phyloP scores from a whole-genome alignment of 2,888 invertebrate species.

The Machimus rusticus region DNA sequence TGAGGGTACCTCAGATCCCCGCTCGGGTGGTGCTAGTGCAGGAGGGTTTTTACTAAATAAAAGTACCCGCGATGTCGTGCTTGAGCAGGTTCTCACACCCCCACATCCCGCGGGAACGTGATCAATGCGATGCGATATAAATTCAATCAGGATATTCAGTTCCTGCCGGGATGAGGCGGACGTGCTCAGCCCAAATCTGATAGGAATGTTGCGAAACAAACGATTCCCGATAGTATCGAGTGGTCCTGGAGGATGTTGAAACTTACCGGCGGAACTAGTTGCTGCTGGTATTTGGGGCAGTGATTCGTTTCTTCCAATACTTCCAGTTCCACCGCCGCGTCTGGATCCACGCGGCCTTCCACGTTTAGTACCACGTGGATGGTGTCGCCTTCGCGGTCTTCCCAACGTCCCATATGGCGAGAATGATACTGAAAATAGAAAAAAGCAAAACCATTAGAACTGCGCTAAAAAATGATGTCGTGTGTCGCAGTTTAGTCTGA shows the following conservation, averaged over 20 bases:
- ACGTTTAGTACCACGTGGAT: slow-evolving; percentile 70
- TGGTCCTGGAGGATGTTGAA: slow-evolving; percentile 26
- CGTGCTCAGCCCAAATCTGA: slow-evolving; percentile 13
- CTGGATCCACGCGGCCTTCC: slow-evolving; percentile 79
- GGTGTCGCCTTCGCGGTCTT: slow-evolving; percentile 59
- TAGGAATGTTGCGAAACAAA: slow-evolving; percentile 47
- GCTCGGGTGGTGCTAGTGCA: background rate
- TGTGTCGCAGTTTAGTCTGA: background rate
- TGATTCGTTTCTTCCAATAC: slow-evolving; percentile 54
- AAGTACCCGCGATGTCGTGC: background rate
- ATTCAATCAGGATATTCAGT: slow-evolving; percentile 43
- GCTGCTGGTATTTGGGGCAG: slow-evolving; percentile 44
- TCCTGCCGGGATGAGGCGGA: background rate
- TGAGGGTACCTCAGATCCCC: background rate
- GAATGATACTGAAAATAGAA: slow-evolving; percentile 50
- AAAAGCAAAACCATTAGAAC: slow-evolving; percentile 36
- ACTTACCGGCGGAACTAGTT: slow-evolving; percentile 50
- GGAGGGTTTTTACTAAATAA: background rate
- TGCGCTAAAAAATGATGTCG: slow-evolving; percentile 9
- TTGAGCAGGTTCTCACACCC: slow-evolving; percentile 4
- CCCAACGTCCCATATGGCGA: slow-evolving; percentile 58
- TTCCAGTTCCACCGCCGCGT: slow-evolving; percentile 65
- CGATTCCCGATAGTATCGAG: slow-evolving; percentile 43
- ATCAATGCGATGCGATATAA: slow-evolving; percentile 44
- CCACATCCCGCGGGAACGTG: background rate